Evolutionary conservation across 2,113 vertebrate species (phyloP).

Genomic region (Gadus macrocephalus): DNA sequence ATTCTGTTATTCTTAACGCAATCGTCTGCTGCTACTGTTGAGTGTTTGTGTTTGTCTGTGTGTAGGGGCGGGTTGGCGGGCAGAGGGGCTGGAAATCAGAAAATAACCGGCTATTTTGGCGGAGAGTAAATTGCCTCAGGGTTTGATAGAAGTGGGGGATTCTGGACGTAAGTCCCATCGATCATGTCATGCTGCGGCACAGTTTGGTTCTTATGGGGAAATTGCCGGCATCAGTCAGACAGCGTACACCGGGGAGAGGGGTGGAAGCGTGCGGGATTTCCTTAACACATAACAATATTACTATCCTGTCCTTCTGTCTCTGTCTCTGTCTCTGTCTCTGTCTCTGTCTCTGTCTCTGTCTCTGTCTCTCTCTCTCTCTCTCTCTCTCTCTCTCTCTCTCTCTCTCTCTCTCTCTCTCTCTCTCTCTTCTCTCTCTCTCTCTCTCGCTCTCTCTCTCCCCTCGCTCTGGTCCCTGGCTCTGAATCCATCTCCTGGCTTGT

Average conservation of each 20-base stretch:
- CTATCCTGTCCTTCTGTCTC: too few species aligned
- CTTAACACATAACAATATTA: conserved; percentile 58
- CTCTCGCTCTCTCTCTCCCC: too few species aligned
- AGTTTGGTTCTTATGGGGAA: conserved; percentile 55
- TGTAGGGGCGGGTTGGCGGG: too few species aligned
- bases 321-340: too few species aligned
- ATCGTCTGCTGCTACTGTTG: too few species aligned
- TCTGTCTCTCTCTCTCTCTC: too few species aligned
- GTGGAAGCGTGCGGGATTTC: conserved; percentile 37
- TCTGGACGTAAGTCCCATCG: conserved; percentile 62
- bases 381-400: background rate
- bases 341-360: too few species aligned
- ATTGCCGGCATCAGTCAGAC: conserved; percentile 70
- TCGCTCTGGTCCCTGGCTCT: background rate
- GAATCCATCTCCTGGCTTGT: conserved; percentile 62
- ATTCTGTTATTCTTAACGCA: too few species aligned
- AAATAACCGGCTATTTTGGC: conserved; percentile 34
- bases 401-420: too few species aligned
- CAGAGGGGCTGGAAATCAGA: conserved; percentile 19
- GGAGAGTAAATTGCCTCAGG: conserved; percentile 54
- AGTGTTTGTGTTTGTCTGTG: too few species aligned
- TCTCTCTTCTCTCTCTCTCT: too few species aligned
- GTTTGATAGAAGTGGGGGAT: conserved; percentile 55
- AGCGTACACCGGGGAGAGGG: conserved; percentile 42
- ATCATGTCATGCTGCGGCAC: conserved; percentile 60